Evolutionary conservation across 1,140 invertebrate species (phyloP).

Genomic region (Caenorhabditis latens): DNA sequence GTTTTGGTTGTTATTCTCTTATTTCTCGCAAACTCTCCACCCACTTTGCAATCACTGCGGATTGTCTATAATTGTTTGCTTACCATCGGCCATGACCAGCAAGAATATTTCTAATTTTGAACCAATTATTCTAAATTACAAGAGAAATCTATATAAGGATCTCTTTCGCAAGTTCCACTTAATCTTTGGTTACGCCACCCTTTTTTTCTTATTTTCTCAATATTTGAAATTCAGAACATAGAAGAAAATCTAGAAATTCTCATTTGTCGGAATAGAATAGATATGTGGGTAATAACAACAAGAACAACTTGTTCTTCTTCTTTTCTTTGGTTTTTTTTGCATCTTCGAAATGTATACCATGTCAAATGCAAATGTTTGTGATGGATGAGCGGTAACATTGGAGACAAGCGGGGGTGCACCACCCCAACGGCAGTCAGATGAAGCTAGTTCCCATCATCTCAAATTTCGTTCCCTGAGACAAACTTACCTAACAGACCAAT

Average conservation of each 20-base stretch:
- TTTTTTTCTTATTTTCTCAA: neutral
- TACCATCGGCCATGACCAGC: neutral
- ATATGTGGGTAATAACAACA: conserved; percentile 4
- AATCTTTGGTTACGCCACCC: neutral
- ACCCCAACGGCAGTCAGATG: conserved; percentile 2
- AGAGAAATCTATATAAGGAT: neutral
- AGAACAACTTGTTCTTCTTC: neutral
- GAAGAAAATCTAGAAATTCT: neutral
- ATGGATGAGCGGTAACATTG: conserved; percentile 36
- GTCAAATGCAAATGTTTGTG: conserved; percentile 50
- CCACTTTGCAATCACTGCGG: neutral
- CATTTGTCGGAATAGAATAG: neutral
- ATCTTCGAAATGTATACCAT: conserved; percentile 30
- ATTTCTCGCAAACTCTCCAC: neutral
- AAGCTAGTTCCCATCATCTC: neutral
- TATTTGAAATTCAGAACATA: neutral
- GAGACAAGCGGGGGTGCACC: neutral
- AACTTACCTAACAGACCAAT: too few species aligned
- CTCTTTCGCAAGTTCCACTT: neutral
- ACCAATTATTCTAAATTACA: neutral
- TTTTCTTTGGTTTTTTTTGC: neutral
- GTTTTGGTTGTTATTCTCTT: conserved; percentile 8
- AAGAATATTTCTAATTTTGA: neutral
- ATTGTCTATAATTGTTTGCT: conserved; percentile 7
- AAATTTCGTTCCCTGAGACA: too few species aligned